phyloP scores from a whole-genome alignment of 2,113 vertebrate genomes.

The Sciurus niger region DNA sequence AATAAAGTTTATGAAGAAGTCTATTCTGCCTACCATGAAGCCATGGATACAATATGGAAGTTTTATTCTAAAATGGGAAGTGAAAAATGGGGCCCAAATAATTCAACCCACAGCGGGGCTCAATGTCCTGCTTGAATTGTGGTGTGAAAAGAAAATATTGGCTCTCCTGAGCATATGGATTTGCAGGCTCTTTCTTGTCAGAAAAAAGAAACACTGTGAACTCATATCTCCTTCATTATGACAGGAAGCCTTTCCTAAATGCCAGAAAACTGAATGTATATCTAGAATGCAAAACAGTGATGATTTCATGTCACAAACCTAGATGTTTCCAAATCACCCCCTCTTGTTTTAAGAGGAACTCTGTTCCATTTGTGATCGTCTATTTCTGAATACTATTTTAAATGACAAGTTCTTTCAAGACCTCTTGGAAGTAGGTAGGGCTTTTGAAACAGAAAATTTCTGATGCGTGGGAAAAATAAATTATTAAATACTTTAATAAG shows the following conservation, averaged over 20 bases:
- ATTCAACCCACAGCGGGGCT: background rate
- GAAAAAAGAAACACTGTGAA: background rate
- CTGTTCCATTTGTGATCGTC: background rate
- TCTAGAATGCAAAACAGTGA: background rate
- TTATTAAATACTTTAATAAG: background rate
- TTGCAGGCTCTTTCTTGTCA: background rate
- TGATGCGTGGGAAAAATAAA: background rate
- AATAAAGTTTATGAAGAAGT: background rate
- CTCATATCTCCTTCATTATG: background rate
- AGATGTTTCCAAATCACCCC: background rate
- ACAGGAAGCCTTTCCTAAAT: background rate
- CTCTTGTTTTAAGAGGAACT: background rate
- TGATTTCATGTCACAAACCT: background rate
- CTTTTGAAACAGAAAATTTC: background rate
- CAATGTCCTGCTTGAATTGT: background rate
- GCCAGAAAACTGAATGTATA: background rate
- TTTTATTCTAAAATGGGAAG: background rate
- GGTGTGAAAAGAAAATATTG: background rate
- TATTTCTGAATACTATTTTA: background rate
- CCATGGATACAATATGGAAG: background rate
- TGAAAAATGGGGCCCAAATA: background rate
- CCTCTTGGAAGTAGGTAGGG: background rate
- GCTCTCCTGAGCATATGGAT: background rate
- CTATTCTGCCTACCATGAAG: background rate
- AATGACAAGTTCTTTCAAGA: slow-evolving; percentile 33